A percentile compares a stretch with the other conserved stretches of the same genome.
Conservation (phyloP, 2,797 vertebrate species). For the Galaxias olidus region DNA sequence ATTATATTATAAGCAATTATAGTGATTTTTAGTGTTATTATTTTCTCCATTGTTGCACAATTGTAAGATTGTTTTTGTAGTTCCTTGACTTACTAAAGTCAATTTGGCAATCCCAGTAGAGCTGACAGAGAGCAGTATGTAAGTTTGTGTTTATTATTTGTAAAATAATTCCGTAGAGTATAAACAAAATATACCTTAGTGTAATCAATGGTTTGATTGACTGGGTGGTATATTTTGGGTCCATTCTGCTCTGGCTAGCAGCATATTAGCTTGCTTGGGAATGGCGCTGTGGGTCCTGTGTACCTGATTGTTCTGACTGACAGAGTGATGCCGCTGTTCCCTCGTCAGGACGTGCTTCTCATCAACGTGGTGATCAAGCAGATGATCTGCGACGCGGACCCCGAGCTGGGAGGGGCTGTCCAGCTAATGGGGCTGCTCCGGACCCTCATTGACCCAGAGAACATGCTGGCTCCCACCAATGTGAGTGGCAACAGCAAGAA, state of each 20-base stretch:
- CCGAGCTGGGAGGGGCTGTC: conserved; percentile 95
- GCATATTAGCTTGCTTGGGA: background rate
- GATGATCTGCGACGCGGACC: conserved; percentile 99
- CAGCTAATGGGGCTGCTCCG: conserved; percentile 97
- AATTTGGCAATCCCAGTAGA: no score
- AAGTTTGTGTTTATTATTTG: no score
- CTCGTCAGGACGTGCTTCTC: conserved; percentile 91
- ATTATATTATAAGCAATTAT: no score
- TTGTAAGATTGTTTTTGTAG: no score
- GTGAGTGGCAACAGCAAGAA: conserved; percentile 72
- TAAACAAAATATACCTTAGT: no score
- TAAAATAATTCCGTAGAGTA: no score
- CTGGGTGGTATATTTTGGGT: no score
- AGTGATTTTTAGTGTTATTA: no score
- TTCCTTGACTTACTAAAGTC: no score
- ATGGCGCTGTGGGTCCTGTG: background rate
- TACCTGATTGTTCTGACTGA: conserved; percentile 6
- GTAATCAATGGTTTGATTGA: no score
- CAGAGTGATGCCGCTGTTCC: conserved; percentile 19
- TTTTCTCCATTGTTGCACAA: no score
- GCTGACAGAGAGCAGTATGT: no score
- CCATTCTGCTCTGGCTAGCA: background rate
- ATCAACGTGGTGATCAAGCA: conserved; percentile 99
- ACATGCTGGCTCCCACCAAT: conserved; percentile 96
- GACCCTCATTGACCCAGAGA: conserved; percentile 97